These are phyloP conservation scores for Anastatus disparis DNA, from an alignment of 1,140 invertebrate genomes.

Conservation along the genomic window DNA sequence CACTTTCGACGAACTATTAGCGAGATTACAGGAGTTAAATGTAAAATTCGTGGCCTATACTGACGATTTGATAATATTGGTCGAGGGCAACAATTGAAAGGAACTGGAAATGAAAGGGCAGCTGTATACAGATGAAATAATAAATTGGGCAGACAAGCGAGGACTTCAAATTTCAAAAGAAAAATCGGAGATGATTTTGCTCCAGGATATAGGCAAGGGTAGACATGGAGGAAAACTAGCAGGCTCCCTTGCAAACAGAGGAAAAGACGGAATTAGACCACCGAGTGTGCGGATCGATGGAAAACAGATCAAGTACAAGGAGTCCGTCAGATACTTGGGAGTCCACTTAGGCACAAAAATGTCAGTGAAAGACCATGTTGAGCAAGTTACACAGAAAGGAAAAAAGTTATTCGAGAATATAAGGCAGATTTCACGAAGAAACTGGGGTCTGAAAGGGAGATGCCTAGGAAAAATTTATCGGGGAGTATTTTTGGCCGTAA, in stretches of 20 bases:
- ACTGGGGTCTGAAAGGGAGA: slow-evolving; percentile 38
- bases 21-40: not conserved
- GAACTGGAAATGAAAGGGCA: not conserved
- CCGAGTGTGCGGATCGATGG: not conserved
- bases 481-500: slow-evolving; percentile 43
- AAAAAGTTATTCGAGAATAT: slow-evolving; percentile 22
- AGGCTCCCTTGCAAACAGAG: not conserved
- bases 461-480: slow-evolving; percentile 45
- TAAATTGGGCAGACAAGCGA: not conserved
- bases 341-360: slow-evolving; percentile 10
- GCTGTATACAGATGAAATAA: not conserved
- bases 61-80: not conserved
- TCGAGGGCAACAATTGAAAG: not conserved
- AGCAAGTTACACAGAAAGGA: not conserved
- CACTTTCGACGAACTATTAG: not conserved
- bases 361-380: not conserved
- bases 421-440: not conserved
- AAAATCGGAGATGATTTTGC: slow-evolving; percentile 9
- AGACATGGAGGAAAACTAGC: not conserved
- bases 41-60: not conserved
- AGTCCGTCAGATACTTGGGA: slow-evolving; percentile 26
- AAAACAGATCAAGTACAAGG: not conserved
- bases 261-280: not conserved
- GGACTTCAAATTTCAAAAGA: not conserved
- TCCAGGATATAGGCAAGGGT: not conserved